Evolutionary conservation across 2,113 vertebrate species (phyloP).

Genomic region (Malaclemys terrapin): DNA sequence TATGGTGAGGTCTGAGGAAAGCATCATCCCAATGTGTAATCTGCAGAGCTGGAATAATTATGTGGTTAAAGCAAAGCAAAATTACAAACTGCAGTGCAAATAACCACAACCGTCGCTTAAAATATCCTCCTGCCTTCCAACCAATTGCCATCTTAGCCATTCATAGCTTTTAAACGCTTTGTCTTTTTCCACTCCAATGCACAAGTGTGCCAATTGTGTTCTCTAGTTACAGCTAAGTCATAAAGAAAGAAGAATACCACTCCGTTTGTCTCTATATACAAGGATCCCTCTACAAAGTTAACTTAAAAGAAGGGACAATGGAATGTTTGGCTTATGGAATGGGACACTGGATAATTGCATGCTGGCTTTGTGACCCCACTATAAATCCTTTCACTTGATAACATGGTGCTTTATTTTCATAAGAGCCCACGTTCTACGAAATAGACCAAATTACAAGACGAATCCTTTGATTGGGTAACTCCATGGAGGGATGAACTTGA

Average conservation of each 20-base stretch:
- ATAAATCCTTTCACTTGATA: not conserved
- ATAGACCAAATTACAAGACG: not conserved
- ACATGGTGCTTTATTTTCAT: not conserved
- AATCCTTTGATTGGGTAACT: not conserved
- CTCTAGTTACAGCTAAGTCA: not conserved
- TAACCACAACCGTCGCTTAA: not conserved
- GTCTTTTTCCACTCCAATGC: not conserved
- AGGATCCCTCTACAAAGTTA: not conserved
- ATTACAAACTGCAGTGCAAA: not conserved
- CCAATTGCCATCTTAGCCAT: not conserved
- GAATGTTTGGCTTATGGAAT: not conserved
- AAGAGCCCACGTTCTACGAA: not conserved
- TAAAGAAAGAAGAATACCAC: not conserved
- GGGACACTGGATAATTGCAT: not conserved
- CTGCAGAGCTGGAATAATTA: not conserved
- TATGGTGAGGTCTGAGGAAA: not conserved
- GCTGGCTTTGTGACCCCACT: not conserved
- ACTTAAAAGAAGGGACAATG: not conserved
- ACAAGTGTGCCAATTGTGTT: conserved; percentile 1
- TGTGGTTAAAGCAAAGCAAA: not conserved
- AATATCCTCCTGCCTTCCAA: not conserved
- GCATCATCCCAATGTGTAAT: not conserved
- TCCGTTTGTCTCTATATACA: not conserved
- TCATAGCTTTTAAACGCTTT: not conserved
- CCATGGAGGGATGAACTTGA: not conserved